Percentiles rank a stretch among this genome's conserved stretches.
phyloP scores from a whole-genome alignment of 1,140 invertebrate species.

The Spodoptera frugiperda region DNA sequence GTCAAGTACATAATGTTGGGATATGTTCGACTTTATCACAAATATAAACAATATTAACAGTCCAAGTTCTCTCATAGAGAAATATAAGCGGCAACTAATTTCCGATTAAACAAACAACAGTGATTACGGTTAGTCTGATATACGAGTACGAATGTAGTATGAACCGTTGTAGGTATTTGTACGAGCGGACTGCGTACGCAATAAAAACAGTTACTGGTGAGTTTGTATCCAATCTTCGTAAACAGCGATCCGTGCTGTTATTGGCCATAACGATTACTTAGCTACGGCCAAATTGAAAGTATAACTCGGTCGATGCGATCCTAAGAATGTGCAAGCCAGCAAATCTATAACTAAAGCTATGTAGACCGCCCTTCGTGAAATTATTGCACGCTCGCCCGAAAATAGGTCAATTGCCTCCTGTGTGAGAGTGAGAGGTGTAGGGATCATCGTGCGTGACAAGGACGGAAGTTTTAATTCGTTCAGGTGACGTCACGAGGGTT shows the following conservation, averaged over 20 bases:
- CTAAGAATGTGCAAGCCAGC: conserved; percentile 73
- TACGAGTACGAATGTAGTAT: conserved; percentile 43
- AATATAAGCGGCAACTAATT: conserved; percentile 60
- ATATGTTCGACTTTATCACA: conserved; percentile 45
- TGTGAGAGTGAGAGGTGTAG: conserved; percentile 64
- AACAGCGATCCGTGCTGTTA: conserved; percentile 49
- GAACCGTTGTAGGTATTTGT: conserved; percentile 37
- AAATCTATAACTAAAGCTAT: conserved; percentile 73
- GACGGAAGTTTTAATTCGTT: conserved; percentile 77
- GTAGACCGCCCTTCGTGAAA: conserved; percentile 79
- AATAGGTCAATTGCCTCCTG: conserved; percentile 84
- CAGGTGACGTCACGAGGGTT: conserved; percentile 81
- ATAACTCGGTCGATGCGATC: conserved; percentile 64
- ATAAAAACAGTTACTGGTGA: conserved; percentile 49
- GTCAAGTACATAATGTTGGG: conserved; percentile 13
- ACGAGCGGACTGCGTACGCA: conserved; percentile 37
- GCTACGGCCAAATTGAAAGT: conserved; percentile 57
- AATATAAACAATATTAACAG: conserved; percentile 50
- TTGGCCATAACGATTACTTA: conserved; percentile 60
- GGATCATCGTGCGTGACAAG: conserved; percentile 63
- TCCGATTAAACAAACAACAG: conserved; percentile 64
- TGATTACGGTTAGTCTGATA: conserved; percentile 54
- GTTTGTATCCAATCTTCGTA: conserved; percentile 51
- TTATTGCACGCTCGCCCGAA: conserved; percentile 82
- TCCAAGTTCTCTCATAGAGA: conserved; percentile 52